Percentiles rank a stretch among this genome's conserved stretches.
phyloP scores from a whole-genome alignment of 1,140 invertebrate genomes.

The Drosophila persimilis region DNA sequence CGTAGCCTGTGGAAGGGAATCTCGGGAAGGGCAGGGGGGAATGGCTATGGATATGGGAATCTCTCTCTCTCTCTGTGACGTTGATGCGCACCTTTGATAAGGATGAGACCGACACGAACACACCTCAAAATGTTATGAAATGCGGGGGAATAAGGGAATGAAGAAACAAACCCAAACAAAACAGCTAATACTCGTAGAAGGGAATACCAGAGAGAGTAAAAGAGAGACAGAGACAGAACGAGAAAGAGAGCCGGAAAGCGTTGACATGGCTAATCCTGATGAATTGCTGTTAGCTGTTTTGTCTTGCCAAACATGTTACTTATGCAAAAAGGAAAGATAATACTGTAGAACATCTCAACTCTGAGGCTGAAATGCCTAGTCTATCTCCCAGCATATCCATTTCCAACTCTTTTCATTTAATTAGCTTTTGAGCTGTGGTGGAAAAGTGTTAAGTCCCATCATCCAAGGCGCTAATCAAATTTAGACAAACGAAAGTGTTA shows the following conservation, averaged over 20 bases:
- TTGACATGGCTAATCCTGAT: slow-evolving; percentile 66
- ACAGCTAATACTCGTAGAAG: slow-evolving; percentile 18
- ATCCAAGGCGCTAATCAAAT: slow-evolving; percentile 51
- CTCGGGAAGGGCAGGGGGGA: background rate
- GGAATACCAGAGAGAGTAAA: background rate
- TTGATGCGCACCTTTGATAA: slow-evolving; percentile 77
- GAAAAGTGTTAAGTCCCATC: slow-evolving; percentile 18
- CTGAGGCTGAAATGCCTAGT: background rate
- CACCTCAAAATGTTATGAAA: slow-evolving; percentile 62
- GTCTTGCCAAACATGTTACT: slow-evolving; percentile 25
- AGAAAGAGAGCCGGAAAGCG: slow-evolving; percentile 26
- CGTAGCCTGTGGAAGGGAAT: slow-evolving; percentile 45
- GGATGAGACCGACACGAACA: slow-evolving; percentile 54
- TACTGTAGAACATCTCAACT: too few species aligned
- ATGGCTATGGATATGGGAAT: slow-evolving; percentile 17
- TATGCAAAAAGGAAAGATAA: too few species aligned
- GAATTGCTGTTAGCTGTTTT: slow-evolving; percentile 41
- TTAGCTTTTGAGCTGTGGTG: background rate
- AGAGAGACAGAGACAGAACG: slow-evolving; percentile 1
- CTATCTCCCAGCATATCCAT: background rate
- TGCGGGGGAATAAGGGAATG: background rate
- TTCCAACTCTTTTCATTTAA: slow-evolving; percentile 2
- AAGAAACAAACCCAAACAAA: slow-evolving; percentile 13
- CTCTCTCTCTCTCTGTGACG: slow-evolving; percentile 55
- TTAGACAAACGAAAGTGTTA: slow-evolving; percentile 72